A percentile compares a stretch with the other conserved stretches of the same genome.
phyloP scores from a whole-genome alignment of 2,888 invertebrate species.

The Germaria angustata region DNA sequence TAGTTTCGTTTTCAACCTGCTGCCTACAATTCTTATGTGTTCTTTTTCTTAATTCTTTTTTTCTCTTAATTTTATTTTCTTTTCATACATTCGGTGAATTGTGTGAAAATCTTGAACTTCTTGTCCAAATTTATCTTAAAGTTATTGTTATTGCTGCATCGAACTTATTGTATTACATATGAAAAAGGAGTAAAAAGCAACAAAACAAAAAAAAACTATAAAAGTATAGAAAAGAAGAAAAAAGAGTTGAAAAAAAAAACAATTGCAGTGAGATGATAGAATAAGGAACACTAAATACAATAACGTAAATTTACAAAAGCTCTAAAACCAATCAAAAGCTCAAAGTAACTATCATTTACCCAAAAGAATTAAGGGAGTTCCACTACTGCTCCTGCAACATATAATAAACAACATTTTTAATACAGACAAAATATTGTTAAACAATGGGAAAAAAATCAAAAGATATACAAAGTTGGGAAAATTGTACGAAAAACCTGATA shows the following conservation, averaged over 20 bases:
- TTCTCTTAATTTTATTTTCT: conserved; percentile 1
- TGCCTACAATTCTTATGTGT: too few relatives aligned
- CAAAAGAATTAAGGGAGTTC: conserved; percentile 28
- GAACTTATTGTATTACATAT: conserved; percentile 35
- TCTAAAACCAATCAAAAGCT: conserved; percentile 55
- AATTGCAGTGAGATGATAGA: background rate
- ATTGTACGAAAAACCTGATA: background rate
- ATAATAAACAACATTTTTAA: too few relatives aligned
- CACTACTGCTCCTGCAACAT: background rate
- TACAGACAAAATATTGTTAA: background rate
- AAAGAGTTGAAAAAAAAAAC: background rate
- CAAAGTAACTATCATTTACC: conserved; percentile 44
- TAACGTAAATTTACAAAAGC: conserved; percentile 34
- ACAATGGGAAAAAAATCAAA: conserved; percentile 11
- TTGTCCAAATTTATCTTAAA: conserved; percentile 60
- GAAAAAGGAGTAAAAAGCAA: conserved; percentile 3
- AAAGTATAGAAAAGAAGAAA: background rate
- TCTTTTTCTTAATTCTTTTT: background rate
- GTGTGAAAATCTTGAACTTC: conserved; percentile 59
- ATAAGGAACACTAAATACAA: conserved; percentile 4
- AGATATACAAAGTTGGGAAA: background rate
- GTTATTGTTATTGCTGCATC: conserved; percentile 53
- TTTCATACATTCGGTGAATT: conserved; percentile 13
- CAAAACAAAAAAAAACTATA: background rate
- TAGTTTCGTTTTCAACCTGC: too few relatives aligned